Conservation (phyloP, 2,797 vertebrate genomes). For the Calcarius lapponicus region DNA sequence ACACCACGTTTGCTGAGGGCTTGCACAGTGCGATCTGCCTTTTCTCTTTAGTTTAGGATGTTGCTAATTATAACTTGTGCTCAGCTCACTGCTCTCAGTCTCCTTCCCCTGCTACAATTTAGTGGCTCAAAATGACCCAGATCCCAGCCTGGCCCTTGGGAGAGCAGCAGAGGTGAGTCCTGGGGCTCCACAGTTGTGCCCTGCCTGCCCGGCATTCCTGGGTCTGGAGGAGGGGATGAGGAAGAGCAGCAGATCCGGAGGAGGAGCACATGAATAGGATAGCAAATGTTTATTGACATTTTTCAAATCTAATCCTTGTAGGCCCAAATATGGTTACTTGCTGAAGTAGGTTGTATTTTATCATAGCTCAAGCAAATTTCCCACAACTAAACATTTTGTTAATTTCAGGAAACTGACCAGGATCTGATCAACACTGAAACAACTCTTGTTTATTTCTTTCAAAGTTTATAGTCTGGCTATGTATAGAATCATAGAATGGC, state of each 20-base stretch:
- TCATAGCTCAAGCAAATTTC: neutral
- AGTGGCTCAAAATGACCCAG: neutral
- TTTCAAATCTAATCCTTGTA: neutral
- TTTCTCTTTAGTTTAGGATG: neutral
- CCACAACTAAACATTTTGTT: neutral
- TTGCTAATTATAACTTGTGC: neutral
- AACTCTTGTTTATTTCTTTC: neutral
- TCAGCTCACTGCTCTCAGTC: neutral
- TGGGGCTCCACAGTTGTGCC: neutral
- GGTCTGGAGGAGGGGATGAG: neutral
- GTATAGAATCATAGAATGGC: neutral
- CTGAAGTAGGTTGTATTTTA: neutral
- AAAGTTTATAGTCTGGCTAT: neutral
- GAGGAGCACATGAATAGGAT: neutral
- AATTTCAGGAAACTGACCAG: neutral
- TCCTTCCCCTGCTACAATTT: neutral
- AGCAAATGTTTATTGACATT: neutral
- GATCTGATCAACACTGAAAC: neutral
- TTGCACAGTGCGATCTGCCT: neutral
- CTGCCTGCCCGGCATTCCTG: neutral
- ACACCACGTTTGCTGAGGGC: neutral
- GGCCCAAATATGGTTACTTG: neutral
- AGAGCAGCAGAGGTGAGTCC: accelerated
- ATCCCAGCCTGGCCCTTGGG: neutral
- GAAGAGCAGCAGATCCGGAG: neutral